Percentiles rank a stretch among this genome's conserved stretches.
Evolutionary conservation across 2,888 invertebrate species (phyloP).

Genomic region (Portevinia maculata): DNA sequence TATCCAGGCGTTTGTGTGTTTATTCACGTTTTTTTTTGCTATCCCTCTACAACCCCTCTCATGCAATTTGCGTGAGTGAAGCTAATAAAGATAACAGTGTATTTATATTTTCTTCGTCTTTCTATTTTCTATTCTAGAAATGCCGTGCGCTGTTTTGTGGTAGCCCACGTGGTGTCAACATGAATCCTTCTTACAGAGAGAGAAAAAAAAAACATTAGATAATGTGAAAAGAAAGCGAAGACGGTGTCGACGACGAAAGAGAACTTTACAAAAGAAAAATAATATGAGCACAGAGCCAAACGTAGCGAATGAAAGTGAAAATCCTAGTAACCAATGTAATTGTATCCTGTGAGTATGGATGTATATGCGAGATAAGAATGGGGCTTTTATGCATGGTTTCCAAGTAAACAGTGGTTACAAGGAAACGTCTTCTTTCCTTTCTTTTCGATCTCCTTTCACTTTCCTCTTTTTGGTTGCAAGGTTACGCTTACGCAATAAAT

Average conservation of each 20-base stretch:
- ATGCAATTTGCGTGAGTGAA: constrained; percentile 74
- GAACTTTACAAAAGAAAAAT: constrained; percentile 53
- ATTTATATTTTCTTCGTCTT: constrained; percentile 61
- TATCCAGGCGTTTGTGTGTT: constrained; percentile 69
- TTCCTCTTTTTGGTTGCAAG: constrained; percentile 65
- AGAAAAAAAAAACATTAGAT: constrained; percentile 52
- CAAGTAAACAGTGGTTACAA: constrained; percentile 55
- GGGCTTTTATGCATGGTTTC: constrained; percentile 62
- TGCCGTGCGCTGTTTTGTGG: constrained; percentile 35
- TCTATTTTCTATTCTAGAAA: constrained; percentile 28
- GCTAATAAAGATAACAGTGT: constrained; percentile 73
- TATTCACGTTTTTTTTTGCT: constrained; percentile 52
- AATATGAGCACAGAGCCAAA: constrained; percentile 50
- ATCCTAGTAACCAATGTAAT: constrained; percentile 58
- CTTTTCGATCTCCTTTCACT: constrained; percentile 44
- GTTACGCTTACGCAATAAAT: constrained; percentile 66
- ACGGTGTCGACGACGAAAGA: constrained; percentile 23
- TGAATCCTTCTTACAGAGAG: constrained; percentile 57
- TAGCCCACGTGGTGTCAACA: constrained; percentile 72
- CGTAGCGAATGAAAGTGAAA: constrained; percentile 60
- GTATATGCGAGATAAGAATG: constrained; percentile 26
- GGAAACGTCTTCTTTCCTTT: constrained; percentile 21
- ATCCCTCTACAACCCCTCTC: constrained; percentile 59
- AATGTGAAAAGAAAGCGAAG: constrained; percentile 47
- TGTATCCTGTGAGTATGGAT: constrained; percentile 15